A percentile compares a stretch with the other conserved stretches of the same genome.
phyloP scores from a whole-genome alignment of 2,797 vertebrate species.

The Poeciliopsis gracilis region DNA sequence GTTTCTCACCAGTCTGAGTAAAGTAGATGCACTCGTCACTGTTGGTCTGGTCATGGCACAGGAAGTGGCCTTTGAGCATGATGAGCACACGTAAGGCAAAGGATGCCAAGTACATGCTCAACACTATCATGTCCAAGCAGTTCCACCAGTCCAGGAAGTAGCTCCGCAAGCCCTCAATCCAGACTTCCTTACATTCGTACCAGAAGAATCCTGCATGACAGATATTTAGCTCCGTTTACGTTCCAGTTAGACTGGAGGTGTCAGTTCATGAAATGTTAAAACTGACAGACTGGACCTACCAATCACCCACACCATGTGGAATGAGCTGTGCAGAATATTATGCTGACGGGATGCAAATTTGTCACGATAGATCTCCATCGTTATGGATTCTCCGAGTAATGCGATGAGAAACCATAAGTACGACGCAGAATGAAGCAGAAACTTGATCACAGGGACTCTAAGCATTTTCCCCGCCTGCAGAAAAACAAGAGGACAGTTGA shows the following conservation, averaged over 20 bases:
- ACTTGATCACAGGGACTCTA: slow-evolving; percentile 90
- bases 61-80: slow-evolving; percentile 81
- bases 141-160: slow-evolving; percentile 95
- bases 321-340: slow-evolving; percentile 86
- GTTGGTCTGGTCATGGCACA: slow-evolving; percentile 68
- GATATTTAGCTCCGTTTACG: neutral
- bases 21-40: slow-evolving; percentile 82
- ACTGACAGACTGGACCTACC: slow-evolving; percentile 73
- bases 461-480: slow-evolving; percentile 84
- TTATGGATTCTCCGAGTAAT: slow-evolving; percentile 87
- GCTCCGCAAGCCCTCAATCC: slow-evolving; percentile 89
- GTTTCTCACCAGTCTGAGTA: slow-evolving; percentile 82
- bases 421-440: slow-evolving; percentile 89
- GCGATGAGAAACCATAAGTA: slow-evolving; percentile 93
- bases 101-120: slow-evolving; percentile 91
- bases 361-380: slow-evolving; percentile 85
- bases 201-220: slow-evolving; percentile 87
- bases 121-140: slow-evolving; percentile 89
- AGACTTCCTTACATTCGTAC: slow-evolving; percentile 94
- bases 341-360: slow-evolving; percentile 83
- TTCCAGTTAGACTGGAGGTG: neutral
- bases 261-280: neutral
- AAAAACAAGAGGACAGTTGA: slow-evolving; percentile 25
- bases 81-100: slow-evolving; percentile 86
- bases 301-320: slow-evolving; percentile 93